Base-by-base conservation (phyloP, 2,113 vertebrate genomes). In the Psammodynastes pulverulentus region DNA sequence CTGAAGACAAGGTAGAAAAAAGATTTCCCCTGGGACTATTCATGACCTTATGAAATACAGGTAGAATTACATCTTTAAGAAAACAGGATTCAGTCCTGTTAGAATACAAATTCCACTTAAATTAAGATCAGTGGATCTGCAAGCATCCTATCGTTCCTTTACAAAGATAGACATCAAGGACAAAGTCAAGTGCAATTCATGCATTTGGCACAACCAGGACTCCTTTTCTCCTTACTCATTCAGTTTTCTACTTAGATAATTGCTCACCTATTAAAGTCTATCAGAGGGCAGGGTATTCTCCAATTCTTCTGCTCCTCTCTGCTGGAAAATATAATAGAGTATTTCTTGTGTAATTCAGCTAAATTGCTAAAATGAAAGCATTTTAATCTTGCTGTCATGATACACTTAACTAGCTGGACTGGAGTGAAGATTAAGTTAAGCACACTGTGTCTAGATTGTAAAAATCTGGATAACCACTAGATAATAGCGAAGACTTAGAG, bases 161-260 rank as follows among this genome's bases (percentile, higher is more conserved):
- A 34, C 29, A 89, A 92, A 89, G 87, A 49, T n/a, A 84, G 39
- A 54, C 56, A 89, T 72, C n/a, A 72, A 72, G 84, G 67, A 52
- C 52, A 72, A 52, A 85, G 29, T 39, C 67, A 89, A 43, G 29
- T 85, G 72, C 58, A 92, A 92, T 58, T 84, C 87, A 54, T 92
- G 87, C 72, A 58, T 89, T 56, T 84, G 39, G 19, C 29, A 58
- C 52, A 84, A 58, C 7, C 12, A 19, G 85, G 26, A 13, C 45
- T 89, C 89, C 39, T 21, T n/a, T 84, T 84, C 17, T 17, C 46
- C 19, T 89, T 54, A 19, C 24, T 89, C 29, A 34, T 58, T 92
- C 72, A 48, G n/a, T 89, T 84, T 58, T 48, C n/a, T 89, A 49
- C 52, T 79, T 88, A 92, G 43, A 85, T 85, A 89, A 92, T 89